Evolutionary conservation across 2,888 invertebrate genomes (phyloP), one percentile per base, ranked within the genome.

Genomic region (Sinopyrophorus schimmeli): DNA sequence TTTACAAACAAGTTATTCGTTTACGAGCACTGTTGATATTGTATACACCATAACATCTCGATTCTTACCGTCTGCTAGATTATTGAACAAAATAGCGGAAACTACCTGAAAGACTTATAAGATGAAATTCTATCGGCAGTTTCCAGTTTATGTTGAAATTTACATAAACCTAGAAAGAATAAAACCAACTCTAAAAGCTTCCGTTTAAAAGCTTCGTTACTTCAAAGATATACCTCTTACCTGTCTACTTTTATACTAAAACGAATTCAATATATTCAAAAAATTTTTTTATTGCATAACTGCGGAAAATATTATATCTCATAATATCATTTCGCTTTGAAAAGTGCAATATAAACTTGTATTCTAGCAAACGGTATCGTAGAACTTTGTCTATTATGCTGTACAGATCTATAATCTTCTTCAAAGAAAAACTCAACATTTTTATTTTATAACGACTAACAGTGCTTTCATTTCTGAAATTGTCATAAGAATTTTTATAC

Each of bases 1-100:
- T 63, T 61, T 58, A 64, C 66, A 67, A 66, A 66, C 66, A 68
- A 66, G 63, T 51, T 49, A 49, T 66, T 68, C 64, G 64, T 62
- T 67, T 62, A 60, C 59, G 54, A 55, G 60, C 58, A 60, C 61
- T 62, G 64, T 65, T 64, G 65, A 65, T 68, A 66, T 61, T 65
- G 62, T 61, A 55, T 58, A 64, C 57, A 59, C 59, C 59, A 57
- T 57, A 58, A 59, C 57, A 55, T 60, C 57, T 47, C 57, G 38
- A 47, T 47, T 41, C 37, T 47, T 46, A 39, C 46, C 51, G 46
- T 51, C 51, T 46, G 46, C 44, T 39, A 44, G 51, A 51, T 51
- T 51, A 51, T 51, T 40, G 48, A 42, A 43, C 48, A 49, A 49
- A 49, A 49, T 49, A 49, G 42, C 48, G 48, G 48, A 49, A 49